These are phyloP conservation scores for Nasonia giraulti DNA, from an alignment of 1,140 invertebrate species.

Conservation along the genomic window DNA sequence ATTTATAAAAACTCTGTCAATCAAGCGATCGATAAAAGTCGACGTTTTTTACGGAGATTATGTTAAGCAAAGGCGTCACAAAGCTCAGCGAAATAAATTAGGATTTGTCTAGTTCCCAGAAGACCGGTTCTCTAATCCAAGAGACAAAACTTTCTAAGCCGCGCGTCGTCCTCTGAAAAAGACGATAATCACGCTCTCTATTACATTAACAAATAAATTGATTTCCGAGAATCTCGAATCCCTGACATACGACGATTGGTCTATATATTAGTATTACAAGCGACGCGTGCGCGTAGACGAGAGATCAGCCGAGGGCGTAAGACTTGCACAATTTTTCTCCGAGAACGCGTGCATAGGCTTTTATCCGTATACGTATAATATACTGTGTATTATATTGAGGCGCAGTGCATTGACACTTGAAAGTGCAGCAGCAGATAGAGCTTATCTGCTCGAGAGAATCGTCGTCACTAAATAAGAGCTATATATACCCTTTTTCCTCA, in stretches of 20 bases:
- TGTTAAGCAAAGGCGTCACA: slow-evolving; percentile 3
- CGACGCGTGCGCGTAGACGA: neutral
- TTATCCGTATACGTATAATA: neutral
- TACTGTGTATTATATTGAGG: neutral
- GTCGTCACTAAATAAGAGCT: neutral
- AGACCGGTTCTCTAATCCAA: neutral
- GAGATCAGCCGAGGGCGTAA: slow-evolving; percentile 12
- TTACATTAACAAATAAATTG: neutral
- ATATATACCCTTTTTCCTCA: neutral
- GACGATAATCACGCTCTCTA: too few species aligned
- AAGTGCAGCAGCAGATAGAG: slow-evolving; percentile 1
- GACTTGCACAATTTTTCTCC: slow-evolving; percentile 13
- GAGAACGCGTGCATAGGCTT: neutral
- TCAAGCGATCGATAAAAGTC: slow-evolving; percentile 11
- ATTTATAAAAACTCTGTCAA: slow-evolving; percentile 16
- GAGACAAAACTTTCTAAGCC: neutral
- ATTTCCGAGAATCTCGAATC: neutral
- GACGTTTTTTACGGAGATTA: slow-evolving; percentile 18
- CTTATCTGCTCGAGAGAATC: slow-evolving; percentile 27
- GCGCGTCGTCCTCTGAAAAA: neutral
- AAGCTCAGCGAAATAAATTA: slow-evolving; percentile 22
- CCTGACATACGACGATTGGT: neutral
- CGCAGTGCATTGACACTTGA: slow-evolving; percentile 33
- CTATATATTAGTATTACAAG: neutral
- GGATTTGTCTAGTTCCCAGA: neutral